phyloP scores from a whole-genome alignment of 1,140 invertebrate species.

The Zophobas morio region DNA sequence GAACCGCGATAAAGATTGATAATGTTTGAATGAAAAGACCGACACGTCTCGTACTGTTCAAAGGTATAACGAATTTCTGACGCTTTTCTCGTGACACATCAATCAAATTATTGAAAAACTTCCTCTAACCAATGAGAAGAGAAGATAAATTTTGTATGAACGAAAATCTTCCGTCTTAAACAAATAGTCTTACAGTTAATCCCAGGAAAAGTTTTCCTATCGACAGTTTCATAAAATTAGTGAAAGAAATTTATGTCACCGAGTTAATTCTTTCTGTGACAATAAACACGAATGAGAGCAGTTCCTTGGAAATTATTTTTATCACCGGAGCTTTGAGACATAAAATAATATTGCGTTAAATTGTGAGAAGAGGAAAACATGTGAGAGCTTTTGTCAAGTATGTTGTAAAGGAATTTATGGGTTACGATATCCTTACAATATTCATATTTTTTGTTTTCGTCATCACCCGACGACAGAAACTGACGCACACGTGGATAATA shows the following conservation, averaged over 20 bases:
- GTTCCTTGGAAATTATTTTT: constrained; percentile 31
- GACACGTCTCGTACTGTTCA: constrained; percentile 11
- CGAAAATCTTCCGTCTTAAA: not conserved
- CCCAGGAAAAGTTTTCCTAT: constrained; percentile 23
- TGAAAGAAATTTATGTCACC: constrained; percentile 21
- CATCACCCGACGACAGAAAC: too few relatives aligned
- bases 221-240: constrained; percentile 30
- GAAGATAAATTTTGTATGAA: constrained; percentile 10
- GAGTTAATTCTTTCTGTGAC: constrained; percentile 23
- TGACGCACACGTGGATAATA: too few relatives aligned
- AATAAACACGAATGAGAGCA: constrained; percentile 29
- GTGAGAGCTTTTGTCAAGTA: not conserved
- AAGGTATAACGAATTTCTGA: constrained; percentile 24
- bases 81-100: constrained; percentile 8
- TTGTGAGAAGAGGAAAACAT: constrained; percentile 14
- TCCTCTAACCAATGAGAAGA: not conserved
- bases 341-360: constrained; percentile 15
- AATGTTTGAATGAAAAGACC: constrained; percentile 21
- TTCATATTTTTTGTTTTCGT: too few relatives aligned
- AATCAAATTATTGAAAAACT: constrained; percentile 37
- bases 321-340: constrained; percentile 17
- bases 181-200: not conserved
- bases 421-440: too few relatives aligned
- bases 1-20: constrained; percentile 27
- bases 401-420: too few relatives aligned